Evolutionary conservation across 2,797 vertebrate genomes (phyloP).

Genomic region (Steatocranus sp.): DNA sequence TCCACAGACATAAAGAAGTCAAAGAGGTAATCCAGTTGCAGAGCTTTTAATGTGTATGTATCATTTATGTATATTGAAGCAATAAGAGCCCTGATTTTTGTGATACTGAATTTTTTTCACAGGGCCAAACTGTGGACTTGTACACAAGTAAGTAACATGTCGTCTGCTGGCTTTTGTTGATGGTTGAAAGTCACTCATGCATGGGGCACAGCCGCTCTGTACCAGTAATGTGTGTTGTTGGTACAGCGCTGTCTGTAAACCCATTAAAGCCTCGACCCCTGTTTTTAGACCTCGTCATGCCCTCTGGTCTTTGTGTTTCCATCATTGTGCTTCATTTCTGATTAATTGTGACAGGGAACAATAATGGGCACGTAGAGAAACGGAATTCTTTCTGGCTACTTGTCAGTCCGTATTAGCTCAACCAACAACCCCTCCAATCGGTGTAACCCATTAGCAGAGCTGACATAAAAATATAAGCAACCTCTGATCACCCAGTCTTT

Average conservation of each 20-base stretch:
- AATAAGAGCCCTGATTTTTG: not conserved
- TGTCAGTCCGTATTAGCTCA: conserved; percentile 69
- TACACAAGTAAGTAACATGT: not conserved
- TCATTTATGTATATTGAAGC: not conserved
- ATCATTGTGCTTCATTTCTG: conserved; percentile 56
- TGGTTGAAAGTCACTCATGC: conserved; percentile 55
- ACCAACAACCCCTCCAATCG: not conserved
- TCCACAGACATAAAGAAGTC: not conserved
- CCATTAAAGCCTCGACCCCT: conserved; percentile 48
- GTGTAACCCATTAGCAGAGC: not conserved
- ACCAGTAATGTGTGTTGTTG: conserved; percentile 51
- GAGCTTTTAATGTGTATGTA: not conserved
- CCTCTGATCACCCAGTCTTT: not conserved
- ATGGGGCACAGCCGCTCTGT: conserved; percentile 28
- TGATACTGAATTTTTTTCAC: not conserved
- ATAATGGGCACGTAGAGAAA: conserved; percentile 60
- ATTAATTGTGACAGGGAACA: conserved; percentile 68
- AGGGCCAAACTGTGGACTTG: not conserved
- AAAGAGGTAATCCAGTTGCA: not conserved
- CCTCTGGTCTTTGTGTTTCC: conserved; percentile 64
- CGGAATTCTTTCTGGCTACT: conserved; percentile 72
- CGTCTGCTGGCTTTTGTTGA: conserved; percentile 11
- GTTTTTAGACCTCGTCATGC: conserved; percentile 50
- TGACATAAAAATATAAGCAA: not conserved
- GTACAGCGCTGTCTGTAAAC: conserved; percentile 53